Evolutionary conservation across 2,113 vertebrate genomes (phyloP).

Genomic region (Holacanthus passer): DNA sequence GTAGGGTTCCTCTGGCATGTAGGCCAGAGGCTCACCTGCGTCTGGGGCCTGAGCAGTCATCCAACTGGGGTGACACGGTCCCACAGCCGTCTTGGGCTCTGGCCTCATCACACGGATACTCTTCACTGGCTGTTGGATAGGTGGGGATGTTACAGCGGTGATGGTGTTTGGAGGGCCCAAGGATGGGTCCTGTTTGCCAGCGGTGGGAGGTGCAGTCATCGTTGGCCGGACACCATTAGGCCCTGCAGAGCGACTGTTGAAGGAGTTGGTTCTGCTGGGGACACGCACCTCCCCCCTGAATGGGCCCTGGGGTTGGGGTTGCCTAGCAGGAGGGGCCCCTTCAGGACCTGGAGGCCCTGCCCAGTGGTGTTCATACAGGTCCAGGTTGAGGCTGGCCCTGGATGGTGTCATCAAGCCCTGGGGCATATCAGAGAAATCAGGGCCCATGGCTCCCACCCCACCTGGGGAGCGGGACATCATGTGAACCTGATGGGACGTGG

Average conservation of each 20-base stretch:
- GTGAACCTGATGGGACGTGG: constrained; percentile 92
- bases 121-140: constrained; percentile 96
- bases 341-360: constrained; percentile 86
- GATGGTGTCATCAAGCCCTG: constrained; percentile 89
- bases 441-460: constrained; percentile 79
- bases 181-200: constrained; percentile 86
- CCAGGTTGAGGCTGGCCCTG: constrained; percentile 93
- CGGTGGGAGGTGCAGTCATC: constrained; percentile 75
- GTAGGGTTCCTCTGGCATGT: constrained; percentile 85
- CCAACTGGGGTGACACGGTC: constrained; percentile 95
- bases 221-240: constrained; percentile 84
- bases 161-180: constrained; percentile 92
- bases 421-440: constrained; percentile 90
- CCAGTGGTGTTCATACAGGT: constrained; percentile 94
- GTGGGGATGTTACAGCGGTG: constrained; percentile 93
- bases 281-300: constrained; percentile 89
- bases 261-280: constrained; percentile 94
- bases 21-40: constrained; percentile 85
- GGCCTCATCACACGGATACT: constrained; percentile 97
- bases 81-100: constrained; percentile 96
- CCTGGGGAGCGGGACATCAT: constrained; percentile 87
- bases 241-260: constrained; percentile 91
- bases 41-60: constrained; percentile 86
- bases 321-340: constrained; percentile 84
- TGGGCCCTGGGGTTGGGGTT: constrained; percentile 84